Percentiles rank a stretch among this genome's conserved stretches.
Conservation (phyloP, 2,888 invertebrate species). For the Lepidonotus clava region DNA sequence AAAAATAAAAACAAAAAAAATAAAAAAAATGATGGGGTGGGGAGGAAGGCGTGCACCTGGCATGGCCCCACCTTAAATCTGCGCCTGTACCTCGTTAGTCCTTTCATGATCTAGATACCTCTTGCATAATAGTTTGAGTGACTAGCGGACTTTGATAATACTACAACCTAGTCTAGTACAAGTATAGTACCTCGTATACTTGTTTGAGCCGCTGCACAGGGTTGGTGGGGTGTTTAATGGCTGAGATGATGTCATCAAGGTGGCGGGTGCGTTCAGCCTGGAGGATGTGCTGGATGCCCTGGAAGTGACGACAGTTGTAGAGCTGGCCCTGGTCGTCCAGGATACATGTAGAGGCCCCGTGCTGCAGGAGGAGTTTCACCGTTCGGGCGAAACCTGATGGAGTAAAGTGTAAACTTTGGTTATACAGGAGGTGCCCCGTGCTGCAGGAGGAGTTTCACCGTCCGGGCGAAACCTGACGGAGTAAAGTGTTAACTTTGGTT, state of each 20-base stretch:
- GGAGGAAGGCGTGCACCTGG: no score
- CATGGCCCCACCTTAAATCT: no score
- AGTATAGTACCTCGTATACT: background rate
- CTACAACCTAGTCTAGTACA: no score
- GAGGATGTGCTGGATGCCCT: conserved; percentile 13
- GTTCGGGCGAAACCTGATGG: background rate
- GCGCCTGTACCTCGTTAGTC: no score
- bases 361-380: background rate
- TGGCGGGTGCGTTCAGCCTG: background rate
- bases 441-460: background rate
- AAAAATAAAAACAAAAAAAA: no score
- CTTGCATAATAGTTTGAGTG: no score
- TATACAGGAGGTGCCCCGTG: no score
- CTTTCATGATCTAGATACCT: no score
- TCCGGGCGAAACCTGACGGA: background rate
- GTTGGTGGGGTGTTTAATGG: conserved; percentile 4
- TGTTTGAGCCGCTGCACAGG: background rate
- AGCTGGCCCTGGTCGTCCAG: background rate
- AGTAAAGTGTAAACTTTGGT: no score
- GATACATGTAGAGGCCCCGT: conserved; percentile 13
- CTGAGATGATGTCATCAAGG: background rate
- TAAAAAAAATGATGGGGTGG: no score
- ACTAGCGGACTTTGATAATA: no score
- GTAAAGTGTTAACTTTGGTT: no score
- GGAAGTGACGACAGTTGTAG: background rate